Conservation (phyloP, 2,888 invertebrate genomes). For the Sesia bembeciformis region DNA sequence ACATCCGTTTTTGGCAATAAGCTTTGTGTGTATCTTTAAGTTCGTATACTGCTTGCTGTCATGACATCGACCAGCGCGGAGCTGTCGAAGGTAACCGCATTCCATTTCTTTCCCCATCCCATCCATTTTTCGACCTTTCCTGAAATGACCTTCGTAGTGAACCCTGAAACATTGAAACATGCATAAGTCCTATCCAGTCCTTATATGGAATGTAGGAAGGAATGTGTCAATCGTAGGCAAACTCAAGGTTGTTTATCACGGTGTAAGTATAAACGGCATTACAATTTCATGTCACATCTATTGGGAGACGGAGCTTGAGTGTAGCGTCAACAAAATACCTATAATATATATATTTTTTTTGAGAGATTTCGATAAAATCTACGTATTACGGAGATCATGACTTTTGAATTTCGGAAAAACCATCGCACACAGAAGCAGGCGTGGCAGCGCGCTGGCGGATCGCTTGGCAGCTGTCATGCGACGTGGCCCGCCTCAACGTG, state of each 20-base stretch:
- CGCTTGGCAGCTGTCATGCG: slow-evolving; percentile 4
- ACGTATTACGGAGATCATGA: neutral
- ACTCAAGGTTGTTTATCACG: slow-evolving; percentile 18
- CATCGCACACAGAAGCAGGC: slow-evolving; percentile 4
- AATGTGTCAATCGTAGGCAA: slow-evolving; percentile 5
- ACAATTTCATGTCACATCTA: slow-evolving; percentile 35
- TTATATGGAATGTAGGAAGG: neutral
- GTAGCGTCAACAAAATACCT: neutral
- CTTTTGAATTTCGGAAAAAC: neutral
- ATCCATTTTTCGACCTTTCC: too few relatives aligned
- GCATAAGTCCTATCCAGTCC: slow-evolving; percentile 1
- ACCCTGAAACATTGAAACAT: slow-evolving; percentile 1
- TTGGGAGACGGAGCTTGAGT: slow-evolving; percentile 4
- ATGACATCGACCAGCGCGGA: slow-evolving; percentile 1
- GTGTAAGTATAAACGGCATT: slow-evolving; percentile 19
- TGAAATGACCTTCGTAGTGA: too few relatives aligned
- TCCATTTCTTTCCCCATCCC: too few relatives aligned
- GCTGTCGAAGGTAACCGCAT: neutral
- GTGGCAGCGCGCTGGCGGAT: too few relatives aligned
- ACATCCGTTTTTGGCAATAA: too few relatives aligned
- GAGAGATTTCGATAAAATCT: neutral
- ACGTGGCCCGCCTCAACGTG: neutral
- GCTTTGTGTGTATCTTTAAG: neutral
- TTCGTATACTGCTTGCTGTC: neutral
- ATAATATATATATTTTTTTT: neutral